Percentiles rank a stretch among this genome's conserved stretches.
phyloP scores from a whole-genome alignment of 2,888 invertebrate species.

The Crocallis elinguaria region DNA sequence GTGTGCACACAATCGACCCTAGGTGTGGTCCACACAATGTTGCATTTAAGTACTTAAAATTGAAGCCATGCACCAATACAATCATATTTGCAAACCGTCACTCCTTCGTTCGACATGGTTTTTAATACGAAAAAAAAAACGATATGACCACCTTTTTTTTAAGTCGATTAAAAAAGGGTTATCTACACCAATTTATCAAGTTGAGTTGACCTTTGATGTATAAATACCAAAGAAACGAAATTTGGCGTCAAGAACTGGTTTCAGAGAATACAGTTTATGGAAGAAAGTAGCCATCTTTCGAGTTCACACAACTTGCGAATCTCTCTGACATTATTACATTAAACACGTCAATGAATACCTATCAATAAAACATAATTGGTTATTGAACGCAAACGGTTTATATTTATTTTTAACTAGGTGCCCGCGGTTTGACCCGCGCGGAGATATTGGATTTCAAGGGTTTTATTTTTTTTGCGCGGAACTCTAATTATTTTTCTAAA shows the following conservation, averaged over 20 bases:
- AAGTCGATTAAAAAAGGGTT: neutral
- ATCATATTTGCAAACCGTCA: no score
- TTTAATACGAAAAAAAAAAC: no score
- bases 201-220: neutral
- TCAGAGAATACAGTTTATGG: neutral
- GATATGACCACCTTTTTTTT: no score
- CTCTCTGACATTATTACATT: neutral
- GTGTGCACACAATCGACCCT: no score
- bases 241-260: conserved; percentile 15
- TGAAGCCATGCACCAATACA: no score
- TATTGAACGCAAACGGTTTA: neutral
- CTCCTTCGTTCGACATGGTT: no score
- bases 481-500: no score
- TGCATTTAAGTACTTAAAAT: no score
- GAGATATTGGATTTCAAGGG: no score
- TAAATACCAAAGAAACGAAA: conserved; percentile 9
- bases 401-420: neutral
- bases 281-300: conserved; percentile 20
- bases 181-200: neutral
- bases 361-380: neutral
- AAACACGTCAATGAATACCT: conserved; percentile 5
- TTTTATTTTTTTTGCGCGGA: no score
- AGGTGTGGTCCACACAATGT: no score
- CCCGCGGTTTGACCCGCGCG: no score
- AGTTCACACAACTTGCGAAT: conserved; percentile 3